These are phyloP conservation scores for Vanacampus margaritifer DNA, from an alignment of 2,113 vertebrate species.

Conservation along the genomic window DNA sequence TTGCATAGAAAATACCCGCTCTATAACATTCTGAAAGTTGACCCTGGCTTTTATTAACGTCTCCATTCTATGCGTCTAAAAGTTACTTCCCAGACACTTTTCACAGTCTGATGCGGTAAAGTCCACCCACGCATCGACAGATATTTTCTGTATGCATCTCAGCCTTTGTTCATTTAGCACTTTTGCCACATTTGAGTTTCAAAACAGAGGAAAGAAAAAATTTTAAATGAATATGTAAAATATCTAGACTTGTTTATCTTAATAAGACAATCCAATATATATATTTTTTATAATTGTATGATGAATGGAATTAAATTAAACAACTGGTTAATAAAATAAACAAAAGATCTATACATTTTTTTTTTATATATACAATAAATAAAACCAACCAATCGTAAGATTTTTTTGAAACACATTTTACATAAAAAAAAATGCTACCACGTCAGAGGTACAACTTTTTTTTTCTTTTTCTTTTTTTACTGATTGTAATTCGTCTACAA, in stretches of 20 bases:
- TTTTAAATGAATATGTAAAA: background rate
- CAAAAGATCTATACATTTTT: no score
- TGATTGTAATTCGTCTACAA: no score
- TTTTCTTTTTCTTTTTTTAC: no score
- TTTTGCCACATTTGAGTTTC: background rate
- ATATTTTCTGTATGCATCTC: background rate
- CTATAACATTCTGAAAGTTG: constrained; percentile 8
- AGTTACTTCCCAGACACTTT: background rate
- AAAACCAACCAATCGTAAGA: no score
- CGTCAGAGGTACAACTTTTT: no score
- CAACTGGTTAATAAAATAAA: no score
- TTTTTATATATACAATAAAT: no score
- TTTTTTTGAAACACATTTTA: no score
- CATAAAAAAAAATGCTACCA: no score
- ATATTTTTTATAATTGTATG: no score
- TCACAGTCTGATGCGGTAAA: constrained; percentile 13
- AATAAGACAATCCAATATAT: no score
- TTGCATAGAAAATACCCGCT: background rate
- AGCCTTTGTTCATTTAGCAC: background rate
- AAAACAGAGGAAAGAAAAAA: background rate
- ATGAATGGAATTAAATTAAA: no score
- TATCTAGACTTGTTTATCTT: background rate
- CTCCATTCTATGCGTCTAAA: background rate
- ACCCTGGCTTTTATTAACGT: constrained; percentile 20
- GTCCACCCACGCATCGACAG: background rate